A percentile compares a stretch with the other conserved stretches of the same genome.
Evolutionary conservation across 2,888 invertebrate genomes (phyloP).

Genomic region (Ceratothoa steindachneri): DNA sequence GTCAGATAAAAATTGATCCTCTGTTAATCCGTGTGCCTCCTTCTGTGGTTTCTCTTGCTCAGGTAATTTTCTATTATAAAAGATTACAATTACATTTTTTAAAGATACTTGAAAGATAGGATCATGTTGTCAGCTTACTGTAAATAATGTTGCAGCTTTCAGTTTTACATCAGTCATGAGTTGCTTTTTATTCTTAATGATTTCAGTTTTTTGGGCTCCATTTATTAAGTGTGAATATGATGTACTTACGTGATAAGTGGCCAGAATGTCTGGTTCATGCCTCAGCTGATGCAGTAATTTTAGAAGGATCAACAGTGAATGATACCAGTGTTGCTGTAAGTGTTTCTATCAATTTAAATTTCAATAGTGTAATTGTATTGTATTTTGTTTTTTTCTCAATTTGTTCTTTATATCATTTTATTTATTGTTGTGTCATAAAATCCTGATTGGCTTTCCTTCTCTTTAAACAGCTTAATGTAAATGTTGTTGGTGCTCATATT

Average conservation of each 20-base stretch:
- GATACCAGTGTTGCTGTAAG: conserved; percentile 47
- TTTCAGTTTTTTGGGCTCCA: conserved; percentile 45
- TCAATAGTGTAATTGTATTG: not conserved
- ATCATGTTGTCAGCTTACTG: no score
- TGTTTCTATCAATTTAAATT: not conserved
- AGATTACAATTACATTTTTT: not conserved
- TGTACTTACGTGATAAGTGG: conserved; percentile 43
- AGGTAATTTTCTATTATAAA: conserved; percentile 20
- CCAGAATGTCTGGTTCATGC: conserved; percentile 42
- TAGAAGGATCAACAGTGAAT: conserved; percentile 44
- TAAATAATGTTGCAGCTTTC: not conserved
- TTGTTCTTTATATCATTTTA: not conserved
- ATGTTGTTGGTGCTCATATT: conserved; percentile 29
- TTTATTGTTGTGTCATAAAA: not conserved
- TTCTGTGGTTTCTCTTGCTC: conserved; percentile 44
- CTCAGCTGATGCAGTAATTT: conserved; percentile 36
- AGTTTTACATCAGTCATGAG: no score
- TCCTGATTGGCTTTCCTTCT: not conserved
- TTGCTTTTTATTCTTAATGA: not conserved
- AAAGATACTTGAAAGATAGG: no score
- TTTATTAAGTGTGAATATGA: conserved; percentile 32
- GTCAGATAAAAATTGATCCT: not conserved
- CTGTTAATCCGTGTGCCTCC: conserved; percentile 3
- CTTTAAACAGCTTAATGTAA: conserved; percentile 27
- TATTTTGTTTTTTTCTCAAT: not conserved